Conservation (phyloP, 2,797 vertebrate species). For the Eulemur mongoz region DNA sequence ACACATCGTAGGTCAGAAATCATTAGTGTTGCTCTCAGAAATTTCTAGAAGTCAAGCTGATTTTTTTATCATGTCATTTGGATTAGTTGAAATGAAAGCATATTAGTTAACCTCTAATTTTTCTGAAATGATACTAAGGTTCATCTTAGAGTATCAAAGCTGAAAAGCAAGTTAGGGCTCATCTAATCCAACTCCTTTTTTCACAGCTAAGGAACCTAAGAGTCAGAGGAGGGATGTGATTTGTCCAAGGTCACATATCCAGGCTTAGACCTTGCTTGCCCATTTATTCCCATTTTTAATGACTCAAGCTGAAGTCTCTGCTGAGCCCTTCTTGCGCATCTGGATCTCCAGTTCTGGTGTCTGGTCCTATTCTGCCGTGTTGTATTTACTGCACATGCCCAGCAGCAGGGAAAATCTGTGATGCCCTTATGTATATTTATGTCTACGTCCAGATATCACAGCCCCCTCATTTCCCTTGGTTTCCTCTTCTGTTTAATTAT, state of each 20-base stretch:
- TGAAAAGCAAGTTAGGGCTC: neutral
- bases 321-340: neutral
- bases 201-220: neutral
- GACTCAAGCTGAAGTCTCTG: neutral
- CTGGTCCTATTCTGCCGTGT: neutral
- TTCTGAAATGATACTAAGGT: slow-evolving; percentile 22
- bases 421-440: neutral
- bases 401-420: neutral
- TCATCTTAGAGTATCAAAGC: neutral
- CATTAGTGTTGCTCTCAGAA: neutral
- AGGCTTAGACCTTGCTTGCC: neutral
- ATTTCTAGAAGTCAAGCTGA: neutral
- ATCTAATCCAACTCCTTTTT: neutral
- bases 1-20: neutral
- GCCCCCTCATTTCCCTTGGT: neutral
- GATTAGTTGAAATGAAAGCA: slow-evolving; percentile 35
- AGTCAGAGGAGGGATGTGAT: neutral
- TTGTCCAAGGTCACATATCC: neutral
- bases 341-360: neutral
- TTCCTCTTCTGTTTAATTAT: neutral
- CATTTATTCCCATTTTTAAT: neutral
- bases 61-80: slow-evolving; percentile 33
- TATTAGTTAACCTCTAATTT: slow-evolving; percentile 18
- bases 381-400: too few species aligned
- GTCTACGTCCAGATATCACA: neutral